A percentile compares a stretch with the other conserved stretches of the same genome.
phyloP scores from a whole-genome alignment of 92 coral and sea anemone genomes.

The Porites divaricata region DNA sequence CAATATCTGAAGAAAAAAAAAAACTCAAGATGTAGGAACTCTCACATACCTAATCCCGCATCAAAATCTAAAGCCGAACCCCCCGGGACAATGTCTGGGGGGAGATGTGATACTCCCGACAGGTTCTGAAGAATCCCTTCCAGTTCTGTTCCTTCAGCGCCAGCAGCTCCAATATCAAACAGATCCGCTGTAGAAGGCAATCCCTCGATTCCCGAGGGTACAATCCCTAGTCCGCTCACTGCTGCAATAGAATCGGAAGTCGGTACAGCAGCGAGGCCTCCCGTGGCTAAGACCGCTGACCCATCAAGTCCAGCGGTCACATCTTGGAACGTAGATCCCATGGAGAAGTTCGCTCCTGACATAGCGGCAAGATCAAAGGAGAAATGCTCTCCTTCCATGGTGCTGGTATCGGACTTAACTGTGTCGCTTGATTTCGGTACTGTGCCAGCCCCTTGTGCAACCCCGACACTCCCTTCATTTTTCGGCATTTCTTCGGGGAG shows the following conservation, averaged over 20 bases:
- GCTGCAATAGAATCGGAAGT: constrained; percentile 51
- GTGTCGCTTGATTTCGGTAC: neutral
- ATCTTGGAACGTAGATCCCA: constrained; percentile 55
- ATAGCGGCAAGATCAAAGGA: constrained; percentile 46
- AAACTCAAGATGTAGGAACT: too few species aligned
- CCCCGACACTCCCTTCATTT: constrained; percentile 27
- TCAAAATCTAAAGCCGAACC: constrained; percentile 88
- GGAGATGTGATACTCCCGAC: constrained; percentile 94
- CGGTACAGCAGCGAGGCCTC: constrained; percentile 40
- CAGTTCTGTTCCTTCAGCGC: constrained; percentile 70
- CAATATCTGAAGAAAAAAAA: too few species aligned
- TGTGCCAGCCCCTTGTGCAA: constrained; percentile 4
- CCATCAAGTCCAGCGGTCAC: constrained; percentile 51
- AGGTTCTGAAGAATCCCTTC: constrained; percentile 96
- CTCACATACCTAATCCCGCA: constrained; percentile 79
- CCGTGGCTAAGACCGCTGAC: constrained; percentile 25
- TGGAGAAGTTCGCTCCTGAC: constrained; percentile 38
- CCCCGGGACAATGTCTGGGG: constrained; percentile 79
- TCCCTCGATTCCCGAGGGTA: constrained; percentile 57
- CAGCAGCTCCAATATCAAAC: constrained; percentile 56
- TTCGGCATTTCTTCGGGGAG: constrained; percentile 67
- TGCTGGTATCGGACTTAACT: neutral
- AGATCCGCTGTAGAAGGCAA: constrained; percentile 58
- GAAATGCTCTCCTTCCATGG: constrained; percentile 50
- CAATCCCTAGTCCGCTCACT: constrained; percentile 55